Conservation (phyloP, 1,140 invertebrate genomes). For the Bilobella aurantiaca region DNA sequence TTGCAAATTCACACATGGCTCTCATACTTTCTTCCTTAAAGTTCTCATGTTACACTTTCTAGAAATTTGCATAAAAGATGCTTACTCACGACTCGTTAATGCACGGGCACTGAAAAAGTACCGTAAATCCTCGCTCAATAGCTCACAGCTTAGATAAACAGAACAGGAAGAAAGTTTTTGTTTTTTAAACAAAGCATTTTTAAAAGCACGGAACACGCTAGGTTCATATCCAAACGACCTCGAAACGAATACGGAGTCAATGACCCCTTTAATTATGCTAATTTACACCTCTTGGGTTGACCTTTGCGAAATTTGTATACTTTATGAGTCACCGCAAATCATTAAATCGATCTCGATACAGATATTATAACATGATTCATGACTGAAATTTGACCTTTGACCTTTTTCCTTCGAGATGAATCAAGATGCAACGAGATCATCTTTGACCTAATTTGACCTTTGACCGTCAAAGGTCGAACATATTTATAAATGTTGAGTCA, state of each 20-base stretch:
- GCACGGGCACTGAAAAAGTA: not conserved
- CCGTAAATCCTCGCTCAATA: not conserved
- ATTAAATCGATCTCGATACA: not conserved
- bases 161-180: not conserved
- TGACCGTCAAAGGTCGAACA: too few species aligned
- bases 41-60: not conserved
- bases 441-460: too few species aligned
- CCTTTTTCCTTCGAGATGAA: too few species aligned
- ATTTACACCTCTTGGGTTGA: not conserved
- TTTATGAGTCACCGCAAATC: not conserved
- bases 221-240: not conserved
- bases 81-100: not conserved
- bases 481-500: too few species aligned
- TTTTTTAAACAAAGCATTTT: not conserved
- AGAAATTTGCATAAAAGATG: not conserved
- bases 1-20: not conserved
- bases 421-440: too few species aligned
- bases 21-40: not conserved
- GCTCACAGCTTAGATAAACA: not conserved
- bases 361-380: too few species aligned
- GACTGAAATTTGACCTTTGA: too few species aligned
- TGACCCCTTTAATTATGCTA: not conserved
- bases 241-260: not conserved
- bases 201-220: not conserved
- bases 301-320: not conserved